Base-by-base conservation (phyloP, 2,888 invertebrate genomes). In the Morpho helenor region DNA sequence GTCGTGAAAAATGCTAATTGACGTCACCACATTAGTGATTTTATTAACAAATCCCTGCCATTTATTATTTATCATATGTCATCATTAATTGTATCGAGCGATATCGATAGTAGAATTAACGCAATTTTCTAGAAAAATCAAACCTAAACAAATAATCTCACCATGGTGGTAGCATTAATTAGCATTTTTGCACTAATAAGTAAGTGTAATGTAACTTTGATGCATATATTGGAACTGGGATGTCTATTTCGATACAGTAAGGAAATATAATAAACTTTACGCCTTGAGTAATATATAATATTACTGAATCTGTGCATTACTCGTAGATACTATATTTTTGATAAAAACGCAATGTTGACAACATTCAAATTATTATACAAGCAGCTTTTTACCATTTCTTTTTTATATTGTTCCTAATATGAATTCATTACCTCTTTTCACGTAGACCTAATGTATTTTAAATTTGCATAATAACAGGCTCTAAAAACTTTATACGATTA, bases 181-280 rank as follows among this genome's bases (percentile, higher is more conserved):
- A 52, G 52, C 39, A n/a, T 45, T n/a, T 52, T 2, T 39, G n/a
- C 44, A 23, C 23, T 39, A 16, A 16, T 16, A 10, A 8, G 8
- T 53, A 49, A 53, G n/a, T 41, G 10, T 57, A 57, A 48, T 52
- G 50, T 55, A 48, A 55, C 51, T 49, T 66, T 67, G 65, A 65
- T 66, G 65, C 65, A 62, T 52, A 52, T 57, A 54, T 46, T 57
- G 44, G 53, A 57, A 49, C 51, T 52, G 31, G 46, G 57, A 31
- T 0, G 31, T 31, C 31, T 31, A 16, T 16, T 16, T 16, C 16
- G 16, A 16, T 16, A 1, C 16, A 16, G 16, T 16, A 23, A 48
- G 23, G 7, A 46, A 43, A 51, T 53, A 43, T 56, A 49, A 49
- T 52, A 23, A 60, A 57, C 53, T 53, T 49, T 39, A 59, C 31